Percentiles rank a stretch among this genome's conserved stretches.
Evolutionary conservation across 2,797 vertebrate genomes (phyloP).

Genomic region (Acrocephalus scirpaceus): DNA sequence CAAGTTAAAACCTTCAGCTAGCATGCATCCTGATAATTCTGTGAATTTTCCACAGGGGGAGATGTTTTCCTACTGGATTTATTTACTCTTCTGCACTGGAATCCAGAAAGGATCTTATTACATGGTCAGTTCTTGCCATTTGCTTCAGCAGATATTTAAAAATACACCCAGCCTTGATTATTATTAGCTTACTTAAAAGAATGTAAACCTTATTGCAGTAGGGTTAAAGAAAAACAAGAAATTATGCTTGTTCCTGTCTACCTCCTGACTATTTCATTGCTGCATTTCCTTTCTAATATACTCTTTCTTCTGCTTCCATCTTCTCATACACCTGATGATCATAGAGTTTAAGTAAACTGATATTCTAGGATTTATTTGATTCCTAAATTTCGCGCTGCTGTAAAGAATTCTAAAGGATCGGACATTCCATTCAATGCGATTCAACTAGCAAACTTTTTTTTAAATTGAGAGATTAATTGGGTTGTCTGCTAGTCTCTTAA

Average conservation of each 20-base stretch:
- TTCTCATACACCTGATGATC: background rate
- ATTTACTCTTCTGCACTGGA: background rate
- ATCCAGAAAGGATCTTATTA: background rate
- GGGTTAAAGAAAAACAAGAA: background rate
- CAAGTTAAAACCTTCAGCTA: background rate
- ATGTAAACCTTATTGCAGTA: background rate
- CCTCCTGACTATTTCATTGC: background rate
- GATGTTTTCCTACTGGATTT: background rate
- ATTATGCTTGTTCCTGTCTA: background rate
- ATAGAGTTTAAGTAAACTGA: background rate
- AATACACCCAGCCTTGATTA: background rate
- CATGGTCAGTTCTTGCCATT: background rate
- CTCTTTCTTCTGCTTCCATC: background rate
- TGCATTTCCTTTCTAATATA: background rate
- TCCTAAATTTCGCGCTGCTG: background rate
- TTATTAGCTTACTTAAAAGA: background rate
- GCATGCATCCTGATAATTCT: background rate
- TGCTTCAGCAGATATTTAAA: background rate
- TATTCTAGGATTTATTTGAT: background rate
- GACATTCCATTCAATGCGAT: background rate
- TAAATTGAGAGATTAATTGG: background rate
- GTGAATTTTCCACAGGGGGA: slow-evolving; percentile 4
- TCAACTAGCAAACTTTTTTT: background rate
- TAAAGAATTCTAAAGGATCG: background rate
- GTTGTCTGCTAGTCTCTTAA: background rate